Conservation (phyloP, 2,888 invertebrate genomes). For the Crocallis elinguaria region DNA sequence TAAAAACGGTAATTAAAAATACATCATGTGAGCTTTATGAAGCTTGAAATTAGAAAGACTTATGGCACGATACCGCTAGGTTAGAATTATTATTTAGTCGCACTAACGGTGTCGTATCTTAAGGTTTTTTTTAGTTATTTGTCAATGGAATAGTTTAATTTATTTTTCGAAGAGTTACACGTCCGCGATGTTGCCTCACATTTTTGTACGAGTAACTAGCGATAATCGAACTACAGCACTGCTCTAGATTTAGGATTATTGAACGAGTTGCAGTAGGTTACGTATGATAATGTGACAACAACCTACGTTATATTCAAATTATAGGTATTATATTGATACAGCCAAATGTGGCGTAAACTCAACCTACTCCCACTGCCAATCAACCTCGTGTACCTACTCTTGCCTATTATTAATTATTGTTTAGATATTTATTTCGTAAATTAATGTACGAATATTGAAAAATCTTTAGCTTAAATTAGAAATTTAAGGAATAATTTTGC, state of each 20-base stretch:
- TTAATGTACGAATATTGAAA: no score
- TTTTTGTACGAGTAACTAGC: slow-evolving; percentile 6
- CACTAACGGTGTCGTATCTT: slow-evolving; percentile 5
- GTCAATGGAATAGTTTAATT: neutral
- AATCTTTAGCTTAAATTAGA: no score
- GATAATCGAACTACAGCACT: slow-evolving; percentile 27
- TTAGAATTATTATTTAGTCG: slow-evolving; percentile 7
- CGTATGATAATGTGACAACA: slow-evolving; percentile 18
- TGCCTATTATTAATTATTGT: neutral
- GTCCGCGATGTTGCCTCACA: slow-evolving; percentile 12
- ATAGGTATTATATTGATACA: slow-evolving; percentile 14
- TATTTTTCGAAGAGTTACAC: slow-evolving; percentile 5
- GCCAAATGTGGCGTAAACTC: slow-evolving; percentile 20
- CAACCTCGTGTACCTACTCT: neutral
- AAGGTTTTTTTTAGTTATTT: neutral
- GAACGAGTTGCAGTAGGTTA: slow-evolving; percentile 20
- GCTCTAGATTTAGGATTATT: slow-evolving; percentile 24
- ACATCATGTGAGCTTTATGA: slow-evolving; percentile 25
- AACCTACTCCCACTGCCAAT: slow-evolving; percentile 21
- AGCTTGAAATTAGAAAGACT: slow-evolving; percentile 27
- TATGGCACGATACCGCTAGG: slow-evolving; percentile 21
- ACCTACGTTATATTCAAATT: slow-evolving; percentile 22
- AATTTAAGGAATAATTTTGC: no score
- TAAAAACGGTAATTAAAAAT: slow-evolving; percentile 24
- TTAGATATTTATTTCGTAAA: no score